phyloP scores from a whole-genome alignment of 2,113 vertebrate species.

The Antechinus flavipes region DNA sequence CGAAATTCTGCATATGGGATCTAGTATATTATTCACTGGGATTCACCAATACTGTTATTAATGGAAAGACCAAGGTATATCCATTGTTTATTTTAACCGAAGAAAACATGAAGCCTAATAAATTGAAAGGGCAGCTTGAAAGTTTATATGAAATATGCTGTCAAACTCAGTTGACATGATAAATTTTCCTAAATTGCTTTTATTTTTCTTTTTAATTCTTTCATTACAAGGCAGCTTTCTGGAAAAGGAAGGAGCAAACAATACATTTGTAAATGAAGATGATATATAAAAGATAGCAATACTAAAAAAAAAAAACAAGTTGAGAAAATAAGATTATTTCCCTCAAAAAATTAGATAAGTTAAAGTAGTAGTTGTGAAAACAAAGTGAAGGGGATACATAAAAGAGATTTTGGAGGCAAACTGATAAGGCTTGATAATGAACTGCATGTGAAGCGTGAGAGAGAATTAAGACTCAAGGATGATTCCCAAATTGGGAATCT shows the following conservation, averaged over 20 bases:
- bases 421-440: not conserved
- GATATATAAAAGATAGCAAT: not conserved
- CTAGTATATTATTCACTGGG: not conserved
- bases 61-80: not conserved
- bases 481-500: not conserved
- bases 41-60: not conserved
- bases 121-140: not conserved
- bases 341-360: not conserved
- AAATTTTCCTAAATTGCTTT: not conserved
- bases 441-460: not conserved
- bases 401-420: not conserved
- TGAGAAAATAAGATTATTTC: not conserved
- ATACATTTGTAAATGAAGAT: not conserved
- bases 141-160: too few relatives aligned
- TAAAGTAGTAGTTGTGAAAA: not conserved
- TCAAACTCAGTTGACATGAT: not conserved
- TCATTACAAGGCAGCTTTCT: not conserved
- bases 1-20: not conserved
- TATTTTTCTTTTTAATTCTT: not conserved
- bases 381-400: not conserved
- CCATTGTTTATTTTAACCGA: not conserved
- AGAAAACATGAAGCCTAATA: not conserved
- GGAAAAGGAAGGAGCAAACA: not conserved
- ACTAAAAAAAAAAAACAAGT: not conserved
- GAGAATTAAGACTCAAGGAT: not conserved